phyloP scores from a whole-genome alignment of 1,140 invertebrate genomes.

The Zaprionus vittiger region DNA sequence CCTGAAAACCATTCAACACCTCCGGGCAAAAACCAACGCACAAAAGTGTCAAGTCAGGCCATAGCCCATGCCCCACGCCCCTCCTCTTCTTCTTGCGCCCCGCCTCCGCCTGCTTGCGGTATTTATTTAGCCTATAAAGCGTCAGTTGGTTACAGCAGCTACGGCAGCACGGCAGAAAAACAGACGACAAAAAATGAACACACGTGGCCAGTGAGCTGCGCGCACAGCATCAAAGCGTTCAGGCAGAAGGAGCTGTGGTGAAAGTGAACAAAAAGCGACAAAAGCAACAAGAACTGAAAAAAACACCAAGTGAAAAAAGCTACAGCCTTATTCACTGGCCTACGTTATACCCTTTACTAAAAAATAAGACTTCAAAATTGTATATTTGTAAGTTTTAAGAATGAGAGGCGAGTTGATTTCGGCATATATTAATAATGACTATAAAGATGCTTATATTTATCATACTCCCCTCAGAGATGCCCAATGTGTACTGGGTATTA shows the following conservation, averaged over 20 bases:
- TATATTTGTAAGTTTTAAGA: too few relatives aligned
- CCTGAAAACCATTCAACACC: conserved; percentile 62
- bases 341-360: background rate
- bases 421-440: too few relatives aligned
- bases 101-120: conserved; percentile 47
- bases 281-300: conserved; percentile 3
- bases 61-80: conserved; percentile 4
- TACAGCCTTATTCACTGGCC: background rate
- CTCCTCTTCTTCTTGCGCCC: conserved; percentile 6
- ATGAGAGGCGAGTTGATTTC: too few relatives aligned
- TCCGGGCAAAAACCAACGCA: conserved; percentile 59
- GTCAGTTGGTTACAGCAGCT: conserved; percentile 67
- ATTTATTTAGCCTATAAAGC: conserved; percentile 83
- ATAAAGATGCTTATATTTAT: background rate
- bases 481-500: background rate
- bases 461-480: background rate
- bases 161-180: conserved; percentile 35
- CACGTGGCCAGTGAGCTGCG: conserved; percentile 32
- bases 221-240: conserved; percentile 54
- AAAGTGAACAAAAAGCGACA: conserved; percentile 29
- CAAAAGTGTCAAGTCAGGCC: conserved; percentile 76
- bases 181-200: conserved; percentile 49
- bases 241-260: conserved; percentile 26
- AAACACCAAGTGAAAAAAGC: background rate
- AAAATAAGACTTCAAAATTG: too few relatives aligned